Evolutionary conservation across 2,888 invertebrate genomes (phyloP).

Genomic region (Loripinus fragilis): DNA sequence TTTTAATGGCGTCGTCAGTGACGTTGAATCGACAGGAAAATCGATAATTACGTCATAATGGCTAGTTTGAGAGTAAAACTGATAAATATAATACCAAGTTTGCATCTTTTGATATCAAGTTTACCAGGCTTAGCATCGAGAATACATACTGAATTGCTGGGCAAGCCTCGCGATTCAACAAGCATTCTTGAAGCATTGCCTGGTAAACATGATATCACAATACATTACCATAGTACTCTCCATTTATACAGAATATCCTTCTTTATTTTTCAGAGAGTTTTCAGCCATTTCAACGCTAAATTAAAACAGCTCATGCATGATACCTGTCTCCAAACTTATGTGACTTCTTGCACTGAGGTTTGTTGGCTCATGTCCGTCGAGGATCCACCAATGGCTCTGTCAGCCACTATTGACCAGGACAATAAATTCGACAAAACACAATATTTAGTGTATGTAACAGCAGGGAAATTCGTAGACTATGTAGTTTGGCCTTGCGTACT

Average conservation of each 20-base stretch:
- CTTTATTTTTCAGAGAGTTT: not conserved
- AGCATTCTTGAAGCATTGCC: too few species aligned
- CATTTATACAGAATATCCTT: too few species aligned
- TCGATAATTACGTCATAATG: too few species aligned
- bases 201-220: too few species aligned
- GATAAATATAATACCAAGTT: too few species aligned
- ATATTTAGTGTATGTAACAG: not conserved
- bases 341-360: not conserved
- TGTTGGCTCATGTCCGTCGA: constrained; percentile 17
- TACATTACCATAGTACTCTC: too few species aligned
- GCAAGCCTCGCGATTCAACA: too few species aligned
- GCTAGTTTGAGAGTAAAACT: too few species aligned
- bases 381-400: constrained; percentile 6
- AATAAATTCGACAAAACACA: not conserved
- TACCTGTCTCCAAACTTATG: not conserved
- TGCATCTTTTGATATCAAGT: too few species aligned
- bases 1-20: too few species aligned
- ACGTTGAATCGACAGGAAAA: too few species aligned
- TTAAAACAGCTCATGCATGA: not conserved
- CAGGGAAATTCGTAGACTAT: not conserved
- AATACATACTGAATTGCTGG: not conserved
- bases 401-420: not conserved
- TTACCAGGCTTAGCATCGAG: too few species aligned
- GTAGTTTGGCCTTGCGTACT: constrained; percentile 15
- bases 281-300: not conserved